phyloP scores from a whole-genome alignment of 2,888 invertebrate species.

The Nymphalis urticae region DNA sequence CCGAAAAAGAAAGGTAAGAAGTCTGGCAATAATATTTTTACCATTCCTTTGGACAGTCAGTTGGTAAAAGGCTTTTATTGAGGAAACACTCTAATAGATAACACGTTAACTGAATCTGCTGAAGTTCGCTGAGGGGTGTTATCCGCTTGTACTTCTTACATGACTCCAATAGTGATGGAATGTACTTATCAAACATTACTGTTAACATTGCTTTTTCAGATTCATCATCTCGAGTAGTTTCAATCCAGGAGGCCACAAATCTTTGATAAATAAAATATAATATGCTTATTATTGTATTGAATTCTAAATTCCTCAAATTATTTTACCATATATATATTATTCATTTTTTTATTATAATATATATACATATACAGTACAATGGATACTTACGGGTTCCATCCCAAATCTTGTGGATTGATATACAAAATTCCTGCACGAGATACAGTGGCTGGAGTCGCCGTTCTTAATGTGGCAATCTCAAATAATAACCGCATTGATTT shows the following conservation, averaged over 20 bases:
- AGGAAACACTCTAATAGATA: constrained; percentile 92
- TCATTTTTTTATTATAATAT: not conserved
- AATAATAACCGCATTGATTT: constrained; percentile 95
- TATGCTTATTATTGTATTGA: not conserved
- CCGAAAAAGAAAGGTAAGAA: not conserved
- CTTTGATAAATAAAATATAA: constrained; percentile 57
- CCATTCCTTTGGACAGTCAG: constrained; percentile 96
- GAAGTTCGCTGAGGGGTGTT: constrained; percentile 94
- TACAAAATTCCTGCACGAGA: constrained; percentile 97
- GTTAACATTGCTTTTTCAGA: constrained; percentile 90
- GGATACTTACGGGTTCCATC: constrained; percentile 92
- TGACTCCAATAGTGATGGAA: constrained; percentile 90
- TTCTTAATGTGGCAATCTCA: constrained; percentile 93
- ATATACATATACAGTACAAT: not conserved
- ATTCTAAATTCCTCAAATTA: too few species aligned
- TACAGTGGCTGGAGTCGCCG: constrained; percentile 97
- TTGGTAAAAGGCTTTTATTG: constrained; percentile 89
- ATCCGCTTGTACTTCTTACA: constrained; percentile 91
- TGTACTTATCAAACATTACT: constrained; percentile 95
- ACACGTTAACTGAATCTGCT: constrained; percentile 93
- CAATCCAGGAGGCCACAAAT: constrained; percentile 95
- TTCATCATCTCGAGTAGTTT: constrained; percentile 86
- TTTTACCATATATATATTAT: not conserved
- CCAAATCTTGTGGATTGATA: constrained; percentile 95
- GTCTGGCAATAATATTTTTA: constrained; percentile 45